Percentiles rank a stretch among this genome's conserved stretches.
Evolutionary conservation across 1,140 invertebrate genomes (phyloP).

Genomic region (Drosophila micromelanica): DNA sequence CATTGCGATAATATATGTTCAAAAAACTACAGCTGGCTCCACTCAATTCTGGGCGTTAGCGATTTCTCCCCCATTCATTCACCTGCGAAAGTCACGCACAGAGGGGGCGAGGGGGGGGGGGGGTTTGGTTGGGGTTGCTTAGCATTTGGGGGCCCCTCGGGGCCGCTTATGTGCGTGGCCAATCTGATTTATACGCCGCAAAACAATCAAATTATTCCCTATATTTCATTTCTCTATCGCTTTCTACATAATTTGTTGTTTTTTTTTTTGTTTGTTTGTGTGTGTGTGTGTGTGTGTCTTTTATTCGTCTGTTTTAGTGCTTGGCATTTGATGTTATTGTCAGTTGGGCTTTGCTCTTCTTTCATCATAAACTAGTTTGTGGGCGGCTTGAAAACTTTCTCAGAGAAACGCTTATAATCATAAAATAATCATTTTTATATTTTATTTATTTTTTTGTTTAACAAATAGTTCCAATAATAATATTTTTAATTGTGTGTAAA

Average conservation of each 20-base stretch:
- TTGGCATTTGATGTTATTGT: slow-evolving; percentile 57
- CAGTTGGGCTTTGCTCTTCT: slow-evolving; percentile 40
- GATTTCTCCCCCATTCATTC: slow-evolving; percentile 1
- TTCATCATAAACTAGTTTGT: slow-evolving; percentile 69
- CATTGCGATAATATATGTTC: slow-evolving; percentile 8
- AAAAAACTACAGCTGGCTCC: slow-evolving; percentile 5
- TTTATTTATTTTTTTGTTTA: no score
- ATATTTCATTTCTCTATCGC: slow-evolving; percentile 15
- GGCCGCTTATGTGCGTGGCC: slow-evolving; percentile 55
- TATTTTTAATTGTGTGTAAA: no score
- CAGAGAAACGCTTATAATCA: not conserved
- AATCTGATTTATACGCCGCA: slow-evolving; percentile 67
- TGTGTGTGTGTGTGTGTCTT: not conserved
- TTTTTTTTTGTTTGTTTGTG: not conserved
- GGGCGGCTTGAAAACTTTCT: slow-evolving; percentile 39
- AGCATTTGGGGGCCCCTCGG: not conserved
- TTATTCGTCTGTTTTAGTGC: slow-evolving; percentile 22
- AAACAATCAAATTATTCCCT: slow-evolving; percentile 76
- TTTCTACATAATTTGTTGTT: not conserved
- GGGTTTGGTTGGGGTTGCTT: not conserved
- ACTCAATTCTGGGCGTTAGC: slow-evolving; percentile 25
- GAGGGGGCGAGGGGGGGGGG: no score
- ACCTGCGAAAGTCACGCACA: not conserved
- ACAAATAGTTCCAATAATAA: no score
- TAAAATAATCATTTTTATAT: no score